Evolutionary conservation across 2,888 invertebrate species (phyloP).

Genomic region (Hypena proboscidalis): DNA sequence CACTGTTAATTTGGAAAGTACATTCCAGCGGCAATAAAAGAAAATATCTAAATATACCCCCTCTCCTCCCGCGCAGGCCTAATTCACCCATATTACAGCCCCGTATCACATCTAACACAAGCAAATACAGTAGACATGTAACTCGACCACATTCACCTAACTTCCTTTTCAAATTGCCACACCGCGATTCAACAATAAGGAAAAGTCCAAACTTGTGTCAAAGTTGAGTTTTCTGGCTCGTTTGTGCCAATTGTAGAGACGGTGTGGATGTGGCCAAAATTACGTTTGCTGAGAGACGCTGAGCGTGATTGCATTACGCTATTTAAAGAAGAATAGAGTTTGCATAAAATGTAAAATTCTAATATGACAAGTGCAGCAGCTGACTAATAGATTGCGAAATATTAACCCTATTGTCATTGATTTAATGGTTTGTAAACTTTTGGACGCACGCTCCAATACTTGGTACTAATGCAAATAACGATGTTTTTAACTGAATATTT

Average conservation of each 20-base stretch:
- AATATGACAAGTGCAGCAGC: too few relatives aligned
- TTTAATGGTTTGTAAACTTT: too few relatives aligned
- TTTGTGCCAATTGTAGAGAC: conserved; percentile 60
- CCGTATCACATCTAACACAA: conserved; percentile 3
- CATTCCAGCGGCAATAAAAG: too few relatives aligned
- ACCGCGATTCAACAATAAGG: conserved; percentile 34
- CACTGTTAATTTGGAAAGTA: not conserved
- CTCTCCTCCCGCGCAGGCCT: too few relatives aligned
- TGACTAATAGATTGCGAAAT: too few relatives aligned
- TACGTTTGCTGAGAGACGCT: conserved; percentile 50
- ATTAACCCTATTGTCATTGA: too few relatives aligned
- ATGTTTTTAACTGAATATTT: too few relatives aligned
- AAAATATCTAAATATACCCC: too few relatives aligned
- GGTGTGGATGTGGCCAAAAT: conserved; percentile 52
- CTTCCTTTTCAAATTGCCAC: conserved; percentile 54
- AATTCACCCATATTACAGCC: not conserved
- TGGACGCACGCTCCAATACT: too few relatives aligned
- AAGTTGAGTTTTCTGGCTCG: conserved; percentile 56
- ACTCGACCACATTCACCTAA: conserved; percentile 51
- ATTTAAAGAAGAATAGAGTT: conserved; percentile 20
- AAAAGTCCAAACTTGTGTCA: conserved; percentile 53
- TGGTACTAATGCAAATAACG: too few relatives aligned
- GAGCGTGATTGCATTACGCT: conserved; percentile 32
- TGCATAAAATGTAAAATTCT: too few relatives aligned
- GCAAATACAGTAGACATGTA: conserved; percentile 13